phyloP scores from a whole-genome alignment of 1,140 invertebrate species.

The Achatina immaculata region DNA sequence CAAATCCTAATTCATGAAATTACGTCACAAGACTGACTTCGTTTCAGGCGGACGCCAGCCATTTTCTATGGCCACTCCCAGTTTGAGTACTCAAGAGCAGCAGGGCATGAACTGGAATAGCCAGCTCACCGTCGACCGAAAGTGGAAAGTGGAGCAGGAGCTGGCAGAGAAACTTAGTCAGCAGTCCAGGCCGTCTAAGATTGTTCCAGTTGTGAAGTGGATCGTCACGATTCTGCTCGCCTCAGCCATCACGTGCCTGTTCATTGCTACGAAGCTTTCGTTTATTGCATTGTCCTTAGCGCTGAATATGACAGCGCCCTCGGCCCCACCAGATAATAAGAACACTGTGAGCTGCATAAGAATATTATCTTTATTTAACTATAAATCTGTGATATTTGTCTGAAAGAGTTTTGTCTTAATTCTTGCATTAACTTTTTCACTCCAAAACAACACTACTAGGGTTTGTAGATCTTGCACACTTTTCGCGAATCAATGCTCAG shows the following conservation, averaged over 20 bases:
- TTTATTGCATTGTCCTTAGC: slow-evolving; percentile 12
- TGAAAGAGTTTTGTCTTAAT: background rate
- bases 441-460: no score
- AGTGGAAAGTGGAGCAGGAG: slow-evolving; percentile 38
- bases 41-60: no score
- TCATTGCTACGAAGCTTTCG: slow-evolving; percentile 32
- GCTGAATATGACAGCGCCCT: background rate
- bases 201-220: slow-evolving; percentile 37
- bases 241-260: background rate
- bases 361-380: no score
- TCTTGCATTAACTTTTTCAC: no score
- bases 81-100: no score
- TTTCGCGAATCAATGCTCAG: no score
- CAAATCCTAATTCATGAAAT: no score
- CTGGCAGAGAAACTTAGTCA: background rate
- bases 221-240: slow-evolving; percentile 13
- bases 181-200: background rate
- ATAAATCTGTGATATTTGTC: background rate
- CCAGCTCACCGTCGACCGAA: slow-evolving; percentile 35
- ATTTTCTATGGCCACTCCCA: no score
- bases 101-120: no score
- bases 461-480: background rate
- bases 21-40: no score
- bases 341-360: no score
- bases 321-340: background rate